Evolutionary conservation across 2,797 vertebrate species (phyloP), one percentile per base, ranked within the genome.

Genomic region (Ciconia nigra): DNA sequence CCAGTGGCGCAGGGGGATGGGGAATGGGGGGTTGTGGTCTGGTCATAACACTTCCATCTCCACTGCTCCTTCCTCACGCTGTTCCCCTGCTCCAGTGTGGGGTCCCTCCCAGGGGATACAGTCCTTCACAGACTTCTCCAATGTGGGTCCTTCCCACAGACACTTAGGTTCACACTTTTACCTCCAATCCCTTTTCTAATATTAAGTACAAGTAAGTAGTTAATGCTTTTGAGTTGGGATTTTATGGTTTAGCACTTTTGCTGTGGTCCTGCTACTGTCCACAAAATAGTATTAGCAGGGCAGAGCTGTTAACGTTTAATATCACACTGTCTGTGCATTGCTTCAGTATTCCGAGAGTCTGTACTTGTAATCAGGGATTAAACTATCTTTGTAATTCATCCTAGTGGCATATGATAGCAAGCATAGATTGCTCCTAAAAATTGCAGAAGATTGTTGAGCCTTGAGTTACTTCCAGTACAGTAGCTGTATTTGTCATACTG

Each of bases 381-480:
- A 89, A 80, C 35, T 65, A 3, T 66, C 13, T 87, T 67, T 83
- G 58, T 39, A 71, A 39, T 96, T 79, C 62, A 51, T 63, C 78
- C 59, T 85, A 14, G 67, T 91, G 65, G 79, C 55, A 5, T 80
- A 33, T 69, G 81, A 93, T 28, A 93, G 59, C 80, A 69, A 62
- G 76, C 63, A 20, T 11, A 79, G 89, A 80, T 35, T 95, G 73
- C 83, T 97, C 35, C 55, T 94, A 33, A 79, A 79, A 63, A 82
- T 13, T 88, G 80, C 51, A 82, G 59, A 72, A 91, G 70, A 10
- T 44, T 82, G 26, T 80, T 89, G 65, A 95, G 77, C 58, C 89
- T 87, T 76, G 81, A 82, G 61, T 79, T 96, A 7, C 10, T 87
- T 85, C 42, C 29, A 54, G 18, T 51, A 15, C 5, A 51, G 52